Evolutionary conservation across 1,140 invertebrate genomes (phyloP).

Genomic region (Hylaeus volcanicus): DNA sequence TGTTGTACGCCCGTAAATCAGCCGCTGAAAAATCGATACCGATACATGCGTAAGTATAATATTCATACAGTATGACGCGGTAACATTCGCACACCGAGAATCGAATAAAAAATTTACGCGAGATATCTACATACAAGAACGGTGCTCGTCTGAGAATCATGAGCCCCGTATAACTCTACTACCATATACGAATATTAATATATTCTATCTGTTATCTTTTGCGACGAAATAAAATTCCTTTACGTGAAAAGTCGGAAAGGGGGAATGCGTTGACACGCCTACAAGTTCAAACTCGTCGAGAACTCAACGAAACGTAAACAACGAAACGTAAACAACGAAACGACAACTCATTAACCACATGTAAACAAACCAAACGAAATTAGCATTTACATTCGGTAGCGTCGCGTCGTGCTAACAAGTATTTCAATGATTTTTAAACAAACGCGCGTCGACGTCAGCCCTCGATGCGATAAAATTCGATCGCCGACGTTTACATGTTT

Average conservation of each 20-base stretch:
- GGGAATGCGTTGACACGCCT: not conserved
- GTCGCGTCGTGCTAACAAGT: not conserved
- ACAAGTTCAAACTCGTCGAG: conserved; percentile 8
- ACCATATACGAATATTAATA: no score
- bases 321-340: not conserved
- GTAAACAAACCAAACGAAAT: conserved; percentile 40
- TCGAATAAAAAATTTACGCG: no score
- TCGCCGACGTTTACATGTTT: conserved; percentile 57
- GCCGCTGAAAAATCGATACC: conserved; percentile 37
- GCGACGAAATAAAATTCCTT: no score
- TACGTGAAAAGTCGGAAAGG: no score
- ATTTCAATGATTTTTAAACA: conserved; percentile 55
- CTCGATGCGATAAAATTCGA: conserved; percentile 59
- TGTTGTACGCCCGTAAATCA: conserved; percentile 80
- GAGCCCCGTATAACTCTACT: no score
- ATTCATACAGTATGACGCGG: no score
- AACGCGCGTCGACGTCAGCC: conserved; percentile 1
- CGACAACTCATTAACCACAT: conserved; percentile 43
- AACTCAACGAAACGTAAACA: conserved; percentile 3
- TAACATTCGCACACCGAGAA: no score
- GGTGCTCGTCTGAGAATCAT: no score
- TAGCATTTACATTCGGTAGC: conserved; percentile 30
- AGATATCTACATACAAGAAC: no score
- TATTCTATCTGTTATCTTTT: no score
- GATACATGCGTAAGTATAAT: no score